phyloP scores from a whole-genome alignment of 2,113 vertebrate genomes.

The Cathartes aura region DNA sequence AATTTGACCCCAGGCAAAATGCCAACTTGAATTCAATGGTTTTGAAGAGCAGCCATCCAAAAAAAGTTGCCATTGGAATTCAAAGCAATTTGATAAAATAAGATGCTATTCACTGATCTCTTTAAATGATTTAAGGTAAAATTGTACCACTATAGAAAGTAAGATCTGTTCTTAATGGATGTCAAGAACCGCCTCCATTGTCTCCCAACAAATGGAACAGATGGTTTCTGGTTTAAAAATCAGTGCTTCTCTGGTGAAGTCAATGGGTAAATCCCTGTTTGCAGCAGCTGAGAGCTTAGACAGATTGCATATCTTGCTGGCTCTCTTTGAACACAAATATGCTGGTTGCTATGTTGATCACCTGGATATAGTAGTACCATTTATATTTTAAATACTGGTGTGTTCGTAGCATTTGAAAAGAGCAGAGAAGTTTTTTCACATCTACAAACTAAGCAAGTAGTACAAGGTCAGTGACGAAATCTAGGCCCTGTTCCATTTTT shows the following conservation, averaged over 20 bases:
- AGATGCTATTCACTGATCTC: background rate
- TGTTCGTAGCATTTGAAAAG: background rate
- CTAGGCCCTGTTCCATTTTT: background rate
- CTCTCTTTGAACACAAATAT: background rate
- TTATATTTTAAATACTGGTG: background rate
- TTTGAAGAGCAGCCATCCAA: background rate
- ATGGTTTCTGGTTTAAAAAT: background rate
- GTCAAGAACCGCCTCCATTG: background rate
- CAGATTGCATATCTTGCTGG: background rate
- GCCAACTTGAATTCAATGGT: background rate
- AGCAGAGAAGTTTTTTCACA: background rate
- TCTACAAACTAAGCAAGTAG: background rate
- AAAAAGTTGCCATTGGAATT: background rate
- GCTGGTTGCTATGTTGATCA: background rate
- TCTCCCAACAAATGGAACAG: background rate
- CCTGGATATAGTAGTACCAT: background rate
- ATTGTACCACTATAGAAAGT: background rate
- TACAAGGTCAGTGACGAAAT: background rate
- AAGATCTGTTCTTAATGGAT: background rate
- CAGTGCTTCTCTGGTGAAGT: background rate
- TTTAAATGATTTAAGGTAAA: constrained; percentile 3
- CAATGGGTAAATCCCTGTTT: background rate
- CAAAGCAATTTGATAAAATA: background rate
- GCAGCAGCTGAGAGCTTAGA: background rate
- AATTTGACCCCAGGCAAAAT: background rate